Evolutionary conservation across 2,113 vertebrate species (phyloP).

Genomic region (Vulpes ferrilata): DNA sequence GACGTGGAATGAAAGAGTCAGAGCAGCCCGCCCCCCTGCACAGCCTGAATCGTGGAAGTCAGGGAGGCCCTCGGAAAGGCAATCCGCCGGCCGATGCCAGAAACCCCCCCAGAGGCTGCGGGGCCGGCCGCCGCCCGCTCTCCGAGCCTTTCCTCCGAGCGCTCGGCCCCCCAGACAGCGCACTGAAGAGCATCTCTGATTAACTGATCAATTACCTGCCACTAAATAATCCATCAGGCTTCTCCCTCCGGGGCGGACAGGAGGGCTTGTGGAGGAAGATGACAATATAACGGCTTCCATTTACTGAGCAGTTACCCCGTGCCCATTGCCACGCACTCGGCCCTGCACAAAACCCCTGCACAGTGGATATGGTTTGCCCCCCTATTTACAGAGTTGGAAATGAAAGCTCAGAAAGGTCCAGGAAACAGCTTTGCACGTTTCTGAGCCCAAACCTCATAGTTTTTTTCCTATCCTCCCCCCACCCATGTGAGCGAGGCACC

Average conservation of each 20-base stretch:
- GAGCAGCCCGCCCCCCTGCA: not conserved
- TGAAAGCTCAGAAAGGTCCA: not conserved
- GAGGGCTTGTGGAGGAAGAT: not conserved
- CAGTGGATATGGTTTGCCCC: not conserved
- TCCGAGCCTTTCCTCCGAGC: too few species aligned
- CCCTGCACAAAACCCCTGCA: not conserved
- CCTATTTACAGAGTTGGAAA: not conserved
- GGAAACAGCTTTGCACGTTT: not conserved
- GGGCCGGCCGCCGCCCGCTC: not conserved
- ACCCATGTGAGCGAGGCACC: not conserved
- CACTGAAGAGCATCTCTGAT: not conserved
- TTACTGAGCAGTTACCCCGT: not conserved
- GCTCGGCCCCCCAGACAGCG: fast-evolving
- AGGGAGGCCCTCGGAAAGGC: not conserved
- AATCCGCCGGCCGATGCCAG: not conserved
- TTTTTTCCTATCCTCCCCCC: not conserved
- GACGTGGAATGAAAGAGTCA: not conserved
- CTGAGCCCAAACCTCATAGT: not conserved
- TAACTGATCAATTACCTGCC: not conserved
- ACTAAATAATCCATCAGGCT: not conserved
- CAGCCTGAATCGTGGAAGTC: not conserved
- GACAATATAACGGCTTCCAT: not conserved
- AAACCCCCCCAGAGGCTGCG: not conserved
- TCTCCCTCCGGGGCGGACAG: not conserved
- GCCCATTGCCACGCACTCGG: not conserved